Conservation (phyloP, 1,140 invertebrate genomes). For the Spodoptera litura region DNA sequence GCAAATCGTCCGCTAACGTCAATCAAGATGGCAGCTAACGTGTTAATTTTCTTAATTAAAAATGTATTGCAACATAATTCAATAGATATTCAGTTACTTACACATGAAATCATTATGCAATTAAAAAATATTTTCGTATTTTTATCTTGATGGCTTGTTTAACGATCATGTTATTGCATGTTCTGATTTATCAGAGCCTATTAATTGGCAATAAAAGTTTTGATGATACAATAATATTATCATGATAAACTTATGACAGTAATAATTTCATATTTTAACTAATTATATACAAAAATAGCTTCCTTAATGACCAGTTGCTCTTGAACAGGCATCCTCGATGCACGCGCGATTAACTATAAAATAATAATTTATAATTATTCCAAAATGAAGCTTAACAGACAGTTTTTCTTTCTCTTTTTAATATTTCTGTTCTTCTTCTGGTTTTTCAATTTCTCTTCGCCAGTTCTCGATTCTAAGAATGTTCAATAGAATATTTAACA, state of each 20-base stretch:
- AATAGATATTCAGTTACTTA: no score
- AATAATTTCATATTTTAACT: not conserved
- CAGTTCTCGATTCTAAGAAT: not conserved
- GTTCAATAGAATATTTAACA: not conserved
- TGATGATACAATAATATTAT: not conserved
- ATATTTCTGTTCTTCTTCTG: conserved; percentile 8
- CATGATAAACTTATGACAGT: conserved; percentile 31
- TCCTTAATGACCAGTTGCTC: not conserved
- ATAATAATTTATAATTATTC: not conserved
- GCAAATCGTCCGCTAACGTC: no score
- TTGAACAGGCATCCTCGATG: not conserved
- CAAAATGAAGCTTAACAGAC: conserved; percentile 14
- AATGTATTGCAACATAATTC: no score
- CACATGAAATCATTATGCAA: conserved; percentile 28
- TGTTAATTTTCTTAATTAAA: no score
- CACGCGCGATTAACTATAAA: not conserved
- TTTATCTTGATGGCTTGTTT: conserved; percentile 28
- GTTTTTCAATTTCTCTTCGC: conserved; percentile 13
- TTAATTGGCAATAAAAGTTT: conserved; percentile 42
- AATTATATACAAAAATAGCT: not conserved
- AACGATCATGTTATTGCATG: conserved; percentile 39
- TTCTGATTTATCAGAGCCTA: conserved; percentile 27
- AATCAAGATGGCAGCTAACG: no score
- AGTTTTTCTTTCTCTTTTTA: conserved; percentile 6
- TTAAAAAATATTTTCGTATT: conserved; percentile 9